Evolutionary conservation across 2,797 vertebrate genomes (phyloP).

Genomic region (Steatocranus sp.): DNA sequence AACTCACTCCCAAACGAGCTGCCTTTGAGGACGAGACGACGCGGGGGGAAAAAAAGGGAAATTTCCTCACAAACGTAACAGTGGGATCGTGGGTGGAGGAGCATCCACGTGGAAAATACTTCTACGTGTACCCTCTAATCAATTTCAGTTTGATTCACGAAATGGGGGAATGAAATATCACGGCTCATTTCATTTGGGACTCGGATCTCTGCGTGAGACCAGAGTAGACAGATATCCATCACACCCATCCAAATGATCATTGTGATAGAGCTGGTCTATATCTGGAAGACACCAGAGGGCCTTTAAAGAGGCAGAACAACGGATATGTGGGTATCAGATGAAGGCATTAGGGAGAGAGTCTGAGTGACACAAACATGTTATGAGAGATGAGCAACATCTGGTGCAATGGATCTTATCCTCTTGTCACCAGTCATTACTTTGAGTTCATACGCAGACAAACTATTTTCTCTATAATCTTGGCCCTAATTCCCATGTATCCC

Average conservation of each 20-base stretch:
- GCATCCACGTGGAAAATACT: not conserved
- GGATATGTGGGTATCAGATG: slow-evolving; percentile 63
- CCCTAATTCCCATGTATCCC: slow-evolving; percentile 64
- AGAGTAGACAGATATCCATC: slow-evolving; percentile 59
- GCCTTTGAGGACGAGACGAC: not conserved
- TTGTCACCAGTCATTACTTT: slow-evolving; percentile 19
- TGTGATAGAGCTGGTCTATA: slow-evolving; percentile 57
- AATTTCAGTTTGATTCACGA: slow-evolving; percentile 7
- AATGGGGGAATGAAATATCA: not conserved
- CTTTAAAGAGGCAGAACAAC: slow-evolving; percentile 50
- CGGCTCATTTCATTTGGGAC: slow-evolving; percentile 16
- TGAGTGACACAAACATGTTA: slow-evolving; percentile 74
- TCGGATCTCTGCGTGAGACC: slow-evolving; percentile 35
- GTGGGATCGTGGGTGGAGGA: not conserved
- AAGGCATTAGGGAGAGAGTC: slow-evolving; percentile 59
- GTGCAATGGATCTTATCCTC: slow-evolving; percentile 62
- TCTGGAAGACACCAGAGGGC: slow-evolving; percentile 57
- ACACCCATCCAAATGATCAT: slow-evolving; percentile 23
- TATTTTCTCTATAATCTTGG: slow-evolving; percentile 66
- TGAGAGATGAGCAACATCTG: slow-evolving; percentile 77
- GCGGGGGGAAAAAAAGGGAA: not conserved
- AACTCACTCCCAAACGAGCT: not conserved
- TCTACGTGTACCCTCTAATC: not conserved
- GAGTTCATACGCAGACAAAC: slow-evolving; percentile 35
- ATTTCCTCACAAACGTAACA: not conserved